Evolutionary conservation across 2,113 vertebrate species (phyloP), one percentile per base, ranked within the genome.

Genomic region (Dicentrarchus labrax): DNA sequence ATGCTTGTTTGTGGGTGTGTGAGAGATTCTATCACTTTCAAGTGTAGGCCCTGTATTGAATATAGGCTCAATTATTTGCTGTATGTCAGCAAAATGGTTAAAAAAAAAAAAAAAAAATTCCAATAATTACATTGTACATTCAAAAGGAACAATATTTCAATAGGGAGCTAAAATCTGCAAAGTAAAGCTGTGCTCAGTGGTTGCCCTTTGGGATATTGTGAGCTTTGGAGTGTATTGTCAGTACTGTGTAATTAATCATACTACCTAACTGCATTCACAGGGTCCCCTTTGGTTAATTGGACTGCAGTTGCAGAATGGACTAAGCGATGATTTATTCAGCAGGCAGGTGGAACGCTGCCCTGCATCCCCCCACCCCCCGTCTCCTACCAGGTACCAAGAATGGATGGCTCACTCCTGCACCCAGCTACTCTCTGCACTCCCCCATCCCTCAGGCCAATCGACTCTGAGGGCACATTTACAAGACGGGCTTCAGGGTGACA

Each of bases 211-310:
- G 85, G 84, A 79, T 84, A 36, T 54, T 85, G 74, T 74, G 62
- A 82, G 85, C 86, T 84, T 65, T 67, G 59, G 75, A 76, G 83
- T 78, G 83, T 79, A 83, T 91, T 94, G 89, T 93, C 85, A 83
- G 51, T 79, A 22, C 43, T 62, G 85, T 69, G 87, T 88, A 92
- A 95, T 95, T 94, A 93, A 95, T 95, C 93, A 94, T 72, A 68
- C 50, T 50, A 75, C 73, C 79, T 91, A 83, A 86, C 83, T 88
- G 90, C 86, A 91, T 93, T 94, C 87, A 86, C 84, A 76, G 84
- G 83, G 68, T 87, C 62, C 80, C 90, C 74, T 89, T 85, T 89
- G 92, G 88, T 94, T 95, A 95, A 95, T 95, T 94, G 91, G 89
- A 92, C 88, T 87, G 90, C 88, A 85, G 91, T 86, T 81, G 91